Evolutionary conservation across 2,888 invertebrate species (phyloP), one percentile per base, ranked within the genome.

Genomic region (Drosophila infuscata): DNA sequence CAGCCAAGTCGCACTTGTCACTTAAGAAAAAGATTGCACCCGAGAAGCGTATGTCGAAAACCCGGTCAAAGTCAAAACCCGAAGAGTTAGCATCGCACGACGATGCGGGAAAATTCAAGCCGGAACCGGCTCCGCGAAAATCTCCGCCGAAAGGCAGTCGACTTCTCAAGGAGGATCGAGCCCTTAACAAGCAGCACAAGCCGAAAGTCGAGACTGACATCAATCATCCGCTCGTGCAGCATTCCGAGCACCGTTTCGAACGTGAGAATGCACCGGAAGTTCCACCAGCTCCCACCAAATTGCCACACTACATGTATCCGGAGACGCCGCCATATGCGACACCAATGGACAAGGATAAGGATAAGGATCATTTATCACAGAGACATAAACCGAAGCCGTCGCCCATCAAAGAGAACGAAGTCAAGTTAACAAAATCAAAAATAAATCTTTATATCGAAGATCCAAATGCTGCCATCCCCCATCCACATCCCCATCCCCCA

Each of bases 161-260:
- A 2, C 62, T 93, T 51, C 89, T 93, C 2, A 93, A 93, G 68
- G 93, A 93, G 79, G 93, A 94, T 54, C 88, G 95, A 93, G 94
- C 94, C 92, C 94, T 94, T 92, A 94, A 94, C 92, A 95, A 94
- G 92, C 93, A 92, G 70, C 88, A 92, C 91, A 94, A 92, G 56
- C 90, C 92, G 35, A 91, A 91, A 79, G 90, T 92, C 70, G 92
- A 92, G 83, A 92, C 94, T 92, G 95, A 95, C 89, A 93, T 92
- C 89, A 95, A 94, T 57, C 96, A 97, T 93, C 96, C 96, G 4
- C 93, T 96, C 60, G 93, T 96, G 29, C 97, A 97, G 88, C 96
- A 97, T 92, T 96, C 96, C 0, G 96, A 96, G 90, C 96, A 96
- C 91, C 94, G 96, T 70, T 97, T 95, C 89, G 97, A 97, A 90